Evolutionary conservation across 2,888 invertebrate genomes (phyloP), one percentile per base, ranked within the genome.

Genomic region (Himalopsyche anomala): DNA sequence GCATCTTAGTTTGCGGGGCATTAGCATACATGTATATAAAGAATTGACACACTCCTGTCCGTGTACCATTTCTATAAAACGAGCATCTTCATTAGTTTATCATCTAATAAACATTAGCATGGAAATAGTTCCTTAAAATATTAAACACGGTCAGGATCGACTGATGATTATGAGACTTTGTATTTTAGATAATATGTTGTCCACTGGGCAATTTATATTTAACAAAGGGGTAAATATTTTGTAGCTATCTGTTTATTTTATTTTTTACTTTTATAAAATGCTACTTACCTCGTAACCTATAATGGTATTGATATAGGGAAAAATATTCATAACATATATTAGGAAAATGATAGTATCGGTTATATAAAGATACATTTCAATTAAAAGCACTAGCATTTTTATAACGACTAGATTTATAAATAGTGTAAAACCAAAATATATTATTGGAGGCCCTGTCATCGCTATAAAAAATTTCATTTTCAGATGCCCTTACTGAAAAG

Each of bases 1-100:
- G 96, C 90, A 93, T 95, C 90, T 91, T 95, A 88, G 93, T 95
- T 90, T 95, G 95, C 90, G 94, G 95, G 91, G 93, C 95, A 89
- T 91, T 95, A 89, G 94, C 95, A 87, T 95, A 94, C 91, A 89
- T 93, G 89, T 94, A 94, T 91, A 93, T 93, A 83, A 93, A 92
- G 90, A 92, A 92, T 89, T 93, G 92, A 89, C 56, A 82, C 19
- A 36, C 54, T 42, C 85, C 69, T 82, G 83, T 45, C 74, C 80
- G 69, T 83, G 62, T 74, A 83, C 45, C 84, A 84, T 56, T 84
- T 74, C 36, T 15, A 74, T 74, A 74, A 62, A 62, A 51, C 51
- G 38, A 74, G 38, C 19, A 36, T 74, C 74, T 74, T 36, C 74
- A 74, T 74, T 74, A 74, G 74, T 74, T 74, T 74, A 74, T 74